Evolutionary conservation across 2,113 vertebrate species (phyloP).

Genomic region (Gymnarchus niloticus): DNA sequence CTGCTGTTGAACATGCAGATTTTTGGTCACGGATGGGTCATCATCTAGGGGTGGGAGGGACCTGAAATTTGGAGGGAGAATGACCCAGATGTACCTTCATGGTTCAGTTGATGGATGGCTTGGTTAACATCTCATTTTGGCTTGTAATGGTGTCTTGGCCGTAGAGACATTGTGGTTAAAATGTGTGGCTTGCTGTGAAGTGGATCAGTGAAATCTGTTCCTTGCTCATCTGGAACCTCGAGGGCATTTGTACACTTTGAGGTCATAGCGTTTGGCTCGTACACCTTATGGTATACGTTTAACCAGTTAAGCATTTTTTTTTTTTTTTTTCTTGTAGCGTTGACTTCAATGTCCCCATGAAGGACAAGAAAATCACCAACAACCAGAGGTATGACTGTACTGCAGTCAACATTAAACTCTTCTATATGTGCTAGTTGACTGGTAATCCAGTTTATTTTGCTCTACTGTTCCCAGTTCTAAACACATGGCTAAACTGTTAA

Average conservation of each 20-base stretch:
- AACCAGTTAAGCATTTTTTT: slow-evolving; percentile 9
- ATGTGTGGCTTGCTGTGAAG: too few species aligned
- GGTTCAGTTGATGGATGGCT: not conserved
- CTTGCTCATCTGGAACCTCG: not conserved
- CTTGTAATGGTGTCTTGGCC: not conserved
- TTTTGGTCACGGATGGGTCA: not conserved
- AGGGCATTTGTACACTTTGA: not conserved
- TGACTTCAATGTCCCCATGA: slow-evolving; percentile 98
- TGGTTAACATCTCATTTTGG: not conserved
- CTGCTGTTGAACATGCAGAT: not conserved
- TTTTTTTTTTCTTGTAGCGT: slow-evolving; percentile 65
- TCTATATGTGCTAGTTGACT: not conserved
- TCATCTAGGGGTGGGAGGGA: not conserved
- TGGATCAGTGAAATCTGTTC: not conserved
- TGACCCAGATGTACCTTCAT: not conserved
- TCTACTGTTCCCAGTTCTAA: not conserved
- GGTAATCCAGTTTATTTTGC: too few species aligned
- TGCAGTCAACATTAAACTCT: not conserved
- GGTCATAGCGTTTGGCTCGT: not conserved
- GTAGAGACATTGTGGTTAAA: not conserved
- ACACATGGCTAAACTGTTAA: not conserved
- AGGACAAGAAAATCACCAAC: slow-evolving; percentile 93
- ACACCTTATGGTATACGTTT: not conserved
- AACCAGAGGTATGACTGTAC: slow-evolving; percentile 83
- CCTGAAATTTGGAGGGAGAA: not conserved